Conservation (phyloP, 1,140 invertebrate genomes). For the Brachionus plicatilis region DNA sequence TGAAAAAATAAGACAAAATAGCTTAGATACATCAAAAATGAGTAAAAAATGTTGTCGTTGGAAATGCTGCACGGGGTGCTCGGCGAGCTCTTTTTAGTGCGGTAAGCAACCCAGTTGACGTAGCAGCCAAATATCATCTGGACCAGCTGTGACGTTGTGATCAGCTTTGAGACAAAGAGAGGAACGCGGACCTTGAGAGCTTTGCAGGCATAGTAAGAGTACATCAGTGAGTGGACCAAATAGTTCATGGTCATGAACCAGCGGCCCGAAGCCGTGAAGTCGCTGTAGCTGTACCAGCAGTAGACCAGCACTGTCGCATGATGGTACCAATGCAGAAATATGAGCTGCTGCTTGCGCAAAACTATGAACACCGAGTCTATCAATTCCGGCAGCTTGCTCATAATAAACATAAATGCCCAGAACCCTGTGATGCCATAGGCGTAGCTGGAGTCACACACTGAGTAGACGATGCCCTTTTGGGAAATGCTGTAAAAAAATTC, state of each 20-base stretch:
- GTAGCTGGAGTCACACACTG: constrained; percentile 68
- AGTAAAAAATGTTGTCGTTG: constrained; percentile 23
- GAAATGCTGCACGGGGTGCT: neutral
- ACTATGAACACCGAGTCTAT: constrained; percentile 95
- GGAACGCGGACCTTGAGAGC: constrained; percentile 81
- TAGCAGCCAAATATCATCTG: constrained; percentile 83
- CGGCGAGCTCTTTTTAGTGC: constrained; percentile 14
- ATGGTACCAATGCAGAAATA: constrained; percentile 88
- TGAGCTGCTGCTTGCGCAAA: constrained; percentile 86
- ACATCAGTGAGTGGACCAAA: constrained; percentile 91
- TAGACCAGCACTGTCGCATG: constrained; percentile 74
- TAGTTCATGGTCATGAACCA: constrained; percentile 99
- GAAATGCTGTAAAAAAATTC: constrained; percentile 75
- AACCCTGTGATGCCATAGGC: constrained; percentile 66
- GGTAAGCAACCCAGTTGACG: constrained; percentile 32
- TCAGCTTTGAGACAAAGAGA: constrained; percentile 76
- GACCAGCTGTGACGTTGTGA: constrained; percentile 80
- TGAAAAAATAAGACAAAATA: constrained; percentile 39
- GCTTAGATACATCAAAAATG: constrained; percentile 31
- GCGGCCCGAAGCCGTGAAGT: constrained; percentile 51
- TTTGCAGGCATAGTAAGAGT: constrained; percentile 85
- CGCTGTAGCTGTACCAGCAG: constrained; percentile 87
- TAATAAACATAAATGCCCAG: constrained; percentile 63
- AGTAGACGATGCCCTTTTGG: constrained; percentile 83
- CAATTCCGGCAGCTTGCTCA: constrained; percentile 87